A percentile compares a stretch with the other conserved stretches of the same genome.
These are phyloP conservation scores for Limenitis camilla DNA, from an alignment of 2,888 invertebrate genomes.

Conservation along the genomic window DNA sequence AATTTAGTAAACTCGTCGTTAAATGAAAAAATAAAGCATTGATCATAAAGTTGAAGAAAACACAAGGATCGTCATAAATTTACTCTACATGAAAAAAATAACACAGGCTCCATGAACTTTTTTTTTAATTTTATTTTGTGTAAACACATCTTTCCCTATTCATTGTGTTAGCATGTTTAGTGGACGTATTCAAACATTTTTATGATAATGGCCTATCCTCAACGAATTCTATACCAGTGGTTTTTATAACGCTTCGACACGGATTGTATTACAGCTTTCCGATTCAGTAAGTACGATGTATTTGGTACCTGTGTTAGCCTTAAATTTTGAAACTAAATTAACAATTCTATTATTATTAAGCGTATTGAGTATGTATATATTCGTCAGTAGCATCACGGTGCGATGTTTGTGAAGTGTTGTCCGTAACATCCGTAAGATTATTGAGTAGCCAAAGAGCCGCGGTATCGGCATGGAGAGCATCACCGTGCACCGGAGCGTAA, in stretches of 20 bases:
- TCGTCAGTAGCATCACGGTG: conserved; percentile 3
- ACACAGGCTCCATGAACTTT: conserved; percentile 12
- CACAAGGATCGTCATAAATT: conserved; percentile 25
- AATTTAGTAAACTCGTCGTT: conserved; percentile 52
- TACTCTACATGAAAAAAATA: conserved; percentile 11
- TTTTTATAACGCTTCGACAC: conserved; percentile 38
- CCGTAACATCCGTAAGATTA: conserved; percentile 56
- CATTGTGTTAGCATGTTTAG: conserved; percentile 29
- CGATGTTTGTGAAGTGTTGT: conserved; percentile 41
- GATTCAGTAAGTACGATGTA: conserved; percentile 16
- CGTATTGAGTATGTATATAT: conserved; percentile 27
- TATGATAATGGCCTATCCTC: conserved; percentile 28
- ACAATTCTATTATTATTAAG: conserved; percentile 24
- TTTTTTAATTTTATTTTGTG: background rate
- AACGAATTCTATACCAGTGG: conserved; percentile 47
- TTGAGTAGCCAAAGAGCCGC: no score
- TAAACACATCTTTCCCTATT: conserved; percentile 22
- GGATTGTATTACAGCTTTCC: conserved; percentile 39
- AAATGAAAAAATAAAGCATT: conserved; percentile 25
- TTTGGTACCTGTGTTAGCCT: background rate
- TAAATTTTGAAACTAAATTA: no score
- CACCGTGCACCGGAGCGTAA: conserved; percentile 63
- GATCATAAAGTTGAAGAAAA: conserved; percentile 23
- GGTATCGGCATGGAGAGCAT: conserved; percentile 42
- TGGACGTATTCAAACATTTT: conserved; percentile 28